Base-by-base conservation (phyloP, 2,888 invertebrate species). In the Stenurella melanura region DNA sequence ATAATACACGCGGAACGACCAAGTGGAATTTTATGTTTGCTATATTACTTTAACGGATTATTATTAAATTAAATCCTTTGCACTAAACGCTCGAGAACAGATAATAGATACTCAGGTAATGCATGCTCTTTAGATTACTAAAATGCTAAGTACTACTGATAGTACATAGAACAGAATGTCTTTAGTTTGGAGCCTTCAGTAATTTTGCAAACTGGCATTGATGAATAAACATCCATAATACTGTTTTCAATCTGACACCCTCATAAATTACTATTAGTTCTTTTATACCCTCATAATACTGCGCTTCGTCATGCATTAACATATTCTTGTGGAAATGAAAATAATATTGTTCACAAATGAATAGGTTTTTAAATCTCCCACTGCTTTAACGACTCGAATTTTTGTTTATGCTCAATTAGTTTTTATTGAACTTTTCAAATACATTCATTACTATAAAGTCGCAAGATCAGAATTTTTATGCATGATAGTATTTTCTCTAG, bases 401-500 rank as follows among this genome's bases (percentile, higher is more conserved):
- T 34, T 3, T 10, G 38, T 69, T 69, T 34, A 69, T 11, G 34
- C 69, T 54, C 73, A 64, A 73, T 73, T 64, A 57, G 30, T 34
- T 56, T 73, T 73, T 73, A 73, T 66, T 30, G 63, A 64, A 64
- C 56, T 30, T 34, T 67, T 34, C n/a, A 54, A 58, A 34, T 18
- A 67, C 74, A 34, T 69, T 66, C 67, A 67, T 76, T 63, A 73
- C 67, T 66, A 71, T 79, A 74, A 74, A 79, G 70, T 61, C 19
- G 66, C 63, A 54, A 61, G 76, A 80, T 80, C 78, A 80, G 74
- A 80, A 80, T 79, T 78, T 80, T 73, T 67, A 74, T 74, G 75
- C 73, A 58, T 42, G 67, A 34, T 61, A 30, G 73, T 76, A 60
- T 78, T 79, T 71, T 80, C 80, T 82, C 80, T 78, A 82, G 79